These are phyloP conservation scores for Haliclona indistincta DNA, from an alignment of 37 sponge, comb jelly and placozoan species.

Conservation along the genomic window DNA sequence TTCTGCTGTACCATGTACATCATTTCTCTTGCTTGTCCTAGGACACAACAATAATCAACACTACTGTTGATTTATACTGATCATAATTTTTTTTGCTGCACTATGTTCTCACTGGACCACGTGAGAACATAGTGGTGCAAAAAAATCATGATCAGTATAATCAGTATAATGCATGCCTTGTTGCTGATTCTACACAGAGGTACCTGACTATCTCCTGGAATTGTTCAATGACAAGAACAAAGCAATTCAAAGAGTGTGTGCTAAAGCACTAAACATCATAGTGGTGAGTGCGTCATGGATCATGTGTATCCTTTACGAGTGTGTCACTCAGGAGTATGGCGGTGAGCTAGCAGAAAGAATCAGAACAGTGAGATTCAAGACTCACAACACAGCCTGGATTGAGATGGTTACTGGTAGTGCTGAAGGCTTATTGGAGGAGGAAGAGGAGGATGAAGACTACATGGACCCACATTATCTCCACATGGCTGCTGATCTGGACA, in stretches of 20 bases:
- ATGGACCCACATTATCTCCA: conserved; percentile 56
- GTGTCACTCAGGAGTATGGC: conserved; percentile 60
- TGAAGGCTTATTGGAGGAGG: conserved; percentile 25
- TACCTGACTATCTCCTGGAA: conserved; percentile 84
- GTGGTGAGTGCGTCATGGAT: conserved; percentile 35
- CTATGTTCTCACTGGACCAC: no score
- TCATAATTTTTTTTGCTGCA: no score
- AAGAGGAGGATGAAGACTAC: conserved; percentile 55
- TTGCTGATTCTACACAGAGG: conserved; percentile 44
- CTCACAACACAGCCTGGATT: conserved; percentile 92
- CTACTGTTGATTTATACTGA: no score
- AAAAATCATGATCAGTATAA: background rate
- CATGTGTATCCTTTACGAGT: background rate
- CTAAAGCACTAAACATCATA: conserved; percentile 74
- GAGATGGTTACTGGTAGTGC: conserved; percentile 78
- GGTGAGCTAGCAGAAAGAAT: conserved; percentile 72
- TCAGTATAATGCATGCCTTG: background rate
- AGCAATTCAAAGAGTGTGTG: conserved; percentile 73
- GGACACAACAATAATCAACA: no score
- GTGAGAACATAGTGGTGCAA: no score
- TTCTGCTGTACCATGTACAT: no score
- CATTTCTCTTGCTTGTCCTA: no score
- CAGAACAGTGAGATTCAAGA: conserved; percentile 72
- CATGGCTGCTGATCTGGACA: conserved; percentile 49
- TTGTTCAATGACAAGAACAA: conserved; percentile 95